Base-by-base conservation (phyloP, 2,888 invertebrate genomes). In the Agrilus cyanescens region DNA sequence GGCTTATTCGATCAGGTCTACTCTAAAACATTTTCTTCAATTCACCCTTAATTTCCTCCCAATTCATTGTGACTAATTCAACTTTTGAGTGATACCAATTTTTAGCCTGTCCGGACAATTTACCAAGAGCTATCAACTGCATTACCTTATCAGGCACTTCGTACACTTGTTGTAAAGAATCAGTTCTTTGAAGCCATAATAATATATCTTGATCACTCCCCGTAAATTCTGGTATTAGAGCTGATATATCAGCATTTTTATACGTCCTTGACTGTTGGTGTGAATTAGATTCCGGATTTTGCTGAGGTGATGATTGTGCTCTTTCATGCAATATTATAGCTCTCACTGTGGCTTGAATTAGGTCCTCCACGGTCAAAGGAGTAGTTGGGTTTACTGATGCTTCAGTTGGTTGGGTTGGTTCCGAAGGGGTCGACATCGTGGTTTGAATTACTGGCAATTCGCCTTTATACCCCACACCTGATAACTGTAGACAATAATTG, bases 81-180 rank as follows among this genome's bases (percentile, higher is more conserved):
- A 18, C n/a, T 18, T 38, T 38, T 6, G 31, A 38, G 16, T 38
- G 6, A 15, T 30, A 38, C 38, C 38, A 38, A 10, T 25, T 32
- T 14, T 14, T 7, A 16, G 39, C 39, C 4, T 32, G n/a, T 10
- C 39, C 39, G 4, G 15, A 16, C 7, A 38, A 29, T 38, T 31
- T 38, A 4, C 31, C 31, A n/a, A 38, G 8, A 3, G 14, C 31
- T 13, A 38, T 38, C 8, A 38, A 13, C 31, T 38, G 30, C 4
- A 38, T 29, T 5, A 38, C 31, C 4, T 30, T 15, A n/a, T 31
- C 30, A 7, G 12, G 12, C 10, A 38, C 38, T 4, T 13, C n/a
- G n/a, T 38, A 38, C 4, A 32, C 31, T 7, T 10, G 8, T 13
- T 31, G 30, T 14, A 38, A 14, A 4, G 38, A 10, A n/a, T 38